phyloP scores from a whole-genome alignment of 2,888 invertebrate genomes.

The Hirtodrosophila trivittata region DNA sequence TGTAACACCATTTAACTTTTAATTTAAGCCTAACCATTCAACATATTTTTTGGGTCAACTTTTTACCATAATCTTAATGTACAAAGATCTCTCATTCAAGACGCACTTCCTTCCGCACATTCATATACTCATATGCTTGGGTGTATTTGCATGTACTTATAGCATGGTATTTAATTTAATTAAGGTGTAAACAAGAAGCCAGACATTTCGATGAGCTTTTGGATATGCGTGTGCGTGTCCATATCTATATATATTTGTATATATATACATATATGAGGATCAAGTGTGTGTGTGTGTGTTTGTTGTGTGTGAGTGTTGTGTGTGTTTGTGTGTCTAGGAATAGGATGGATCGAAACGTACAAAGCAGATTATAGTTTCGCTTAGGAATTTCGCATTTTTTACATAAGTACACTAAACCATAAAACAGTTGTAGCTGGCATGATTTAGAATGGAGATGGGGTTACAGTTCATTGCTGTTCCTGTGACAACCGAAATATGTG shows the following conservation, averaged over 20 bases:
- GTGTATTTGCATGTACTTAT: too few species aligned
- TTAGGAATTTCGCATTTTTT: slow-evolving; percentile 61
- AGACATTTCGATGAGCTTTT: slow-evolving; percentile 29
- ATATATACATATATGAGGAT: slow-evolving; percentile 41
- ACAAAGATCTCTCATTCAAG: slow-evolving; percentile 66
- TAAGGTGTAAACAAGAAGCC: slow-evolving; percentile 30
- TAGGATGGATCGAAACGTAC: slow-evolving; percentile 33
- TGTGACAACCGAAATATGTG: slow-evolving; percentile 78
- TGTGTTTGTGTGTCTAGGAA: slow-evolving; percentile 32
- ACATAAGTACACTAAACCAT: slow-evolving; percentile 79
- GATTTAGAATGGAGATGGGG: slow-evolving; percentile 36
- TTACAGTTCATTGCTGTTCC: slow-evolving; percentile 61
- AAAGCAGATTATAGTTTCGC: slow-evolving; percentile 38
- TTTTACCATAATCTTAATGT: slow-evolving; percentile 72
- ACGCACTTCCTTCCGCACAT: slow-evolving; percentile 44
- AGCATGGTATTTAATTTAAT: slow-evolving; percentile 52
- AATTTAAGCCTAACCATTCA: slow-evolving; percentile 65
- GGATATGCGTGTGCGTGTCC: slow-evolving; percentile 6
- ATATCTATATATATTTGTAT: slow-evolving; percentile 7
- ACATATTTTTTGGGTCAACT: slow-evolving; percentile 67
- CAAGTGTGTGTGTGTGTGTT: slow-evolving; percentile 17
- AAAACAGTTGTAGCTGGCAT: slow-evolving; percentile 51
- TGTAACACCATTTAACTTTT: slow-evolving; percentile 54
- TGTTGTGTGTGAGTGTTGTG: slow-evolving; percentile 3
- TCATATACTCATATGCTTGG: slow-evolving; percentile 35